Evolutionary conservation across 1,140 invertebrate species (phyloP).

Genomic region (Mylabris phalerata): DNA sequence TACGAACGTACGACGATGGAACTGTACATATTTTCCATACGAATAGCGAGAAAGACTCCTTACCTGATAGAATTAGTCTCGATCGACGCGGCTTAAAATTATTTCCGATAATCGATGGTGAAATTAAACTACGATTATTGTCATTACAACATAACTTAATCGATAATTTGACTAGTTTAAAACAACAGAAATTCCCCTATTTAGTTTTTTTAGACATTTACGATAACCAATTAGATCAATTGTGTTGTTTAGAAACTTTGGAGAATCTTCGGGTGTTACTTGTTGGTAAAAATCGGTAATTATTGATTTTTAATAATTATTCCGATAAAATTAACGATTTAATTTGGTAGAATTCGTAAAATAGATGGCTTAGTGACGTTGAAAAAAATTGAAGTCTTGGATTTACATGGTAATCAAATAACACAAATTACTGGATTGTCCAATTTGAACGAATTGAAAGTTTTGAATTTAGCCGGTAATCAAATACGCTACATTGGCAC

Average conservation of each 20-base stretch:
- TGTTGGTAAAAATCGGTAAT: conserved; percentile 77
- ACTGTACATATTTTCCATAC: conserved; percentile 56
- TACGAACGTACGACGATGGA: conserved; percentile 17
- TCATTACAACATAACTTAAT: conserved; percentile 89
- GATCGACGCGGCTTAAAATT: conserved; percentile 67
- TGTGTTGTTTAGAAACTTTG: conserved; percentile 66
- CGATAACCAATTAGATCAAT: conserved; percentile 86
- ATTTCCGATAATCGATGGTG: conserved; percentile 72
- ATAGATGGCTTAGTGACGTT: conserved; percentile 69
- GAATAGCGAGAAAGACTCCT: conserved; percentile 61
- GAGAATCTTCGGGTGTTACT: conserved; percentile 75
- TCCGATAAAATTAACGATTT: neutral
- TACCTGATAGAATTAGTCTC: conserved; percentile 70
- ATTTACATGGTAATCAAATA: conserved; percentile 87
- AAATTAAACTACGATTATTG: conserved; percentile 68
- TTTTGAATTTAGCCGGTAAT: conserved; percentile 87
- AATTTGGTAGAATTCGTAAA: conserved; percentile 55
- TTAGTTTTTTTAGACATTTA: conserved; percentile 89
- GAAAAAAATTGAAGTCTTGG: conserved; percentile 75
- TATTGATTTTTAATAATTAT: neutral
- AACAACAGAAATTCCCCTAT: conserved; percentile 57
- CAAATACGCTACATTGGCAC: conserved; percentile 66
- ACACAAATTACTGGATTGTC: conserved; percentile 55
- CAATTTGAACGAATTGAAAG: conserved; percentile 64
- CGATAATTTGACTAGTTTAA: conserved; percentile 61